Evolutionary conservation across 2,888 invertebrate genomes (phyloP), one percentile per base, ranked within the genome.

Genomic region (Diplazon laetatorius): DNA sequence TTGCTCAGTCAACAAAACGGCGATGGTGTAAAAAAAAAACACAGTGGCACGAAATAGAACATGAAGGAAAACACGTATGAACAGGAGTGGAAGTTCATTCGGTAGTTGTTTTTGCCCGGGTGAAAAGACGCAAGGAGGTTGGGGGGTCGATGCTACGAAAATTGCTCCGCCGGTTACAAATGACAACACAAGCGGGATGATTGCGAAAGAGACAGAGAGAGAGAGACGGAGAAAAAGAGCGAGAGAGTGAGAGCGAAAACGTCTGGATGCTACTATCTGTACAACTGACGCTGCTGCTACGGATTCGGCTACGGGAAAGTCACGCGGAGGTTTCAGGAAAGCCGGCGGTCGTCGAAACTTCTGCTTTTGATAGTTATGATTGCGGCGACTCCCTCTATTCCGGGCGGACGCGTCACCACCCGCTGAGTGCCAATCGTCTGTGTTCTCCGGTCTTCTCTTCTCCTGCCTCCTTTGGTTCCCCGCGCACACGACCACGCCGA

Each of bases 351-450:
- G 73, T 42, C 76, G 83, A 76, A 85, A 85, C 83, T 86, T 85
- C 83, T 86, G 86, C 82, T 86, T 82, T 83, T 87, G 87, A 87
- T 86, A 86, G 88, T 87, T 88, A 87, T 87, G 87, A 87, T 87
- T 87, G 85, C 84, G 81, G 75, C 39, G 65, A 83, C 82, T 79
- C 81, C 80, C 81, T 81, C 78, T 71, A 76, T 81, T 84, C 82
- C 81, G 75, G 76, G 78, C 76, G 81, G 80, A 83, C 79, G 80
- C 81, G 80, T 80, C 79, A 78, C 83, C 82, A 81, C 84, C 85
- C 85, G 82, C 82, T 80, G 84, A 83, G 84, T 80, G 83, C 81
- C 83, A 79, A 80, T 83, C 81, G 79, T 80, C 82, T 82, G 81
- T 72, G 60, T 62, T 52, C 71, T 60, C 59, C 52, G 63, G 35